Conservation (phyloP, 2,888 invertebrate genomes). For the Cosmia pyralina region DNA sequence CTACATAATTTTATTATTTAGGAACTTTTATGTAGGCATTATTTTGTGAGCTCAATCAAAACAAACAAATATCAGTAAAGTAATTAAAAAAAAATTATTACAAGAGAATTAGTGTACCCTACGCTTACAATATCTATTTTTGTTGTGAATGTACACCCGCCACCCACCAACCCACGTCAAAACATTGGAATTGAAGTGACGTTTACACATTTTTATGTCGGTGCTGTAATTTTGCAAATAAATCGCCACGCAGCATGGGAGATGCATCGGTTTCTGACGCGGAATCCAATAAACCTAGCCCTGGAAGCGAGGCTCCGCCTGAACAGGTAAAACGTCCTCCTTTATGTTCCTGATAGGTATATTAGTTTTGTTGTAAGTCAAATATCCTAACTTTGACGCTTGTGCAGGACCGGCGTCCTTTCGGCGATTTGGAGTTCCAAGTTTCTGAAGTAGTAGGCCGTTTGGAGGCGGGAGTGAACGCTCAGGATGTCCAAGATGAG, state of each 20-base stretch:
- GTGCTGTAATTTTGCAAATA: slow-evolving; percentile 80
- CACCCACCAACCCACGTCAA: slow-evolving; percentile 74
- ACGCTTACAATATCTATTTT: slow-evolving; percentile 18
- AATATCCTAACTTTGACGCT: slow-evolving; percentile 65
- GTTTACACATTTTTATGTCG: slow-evolving; percentile 88
- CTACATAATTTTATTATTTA: neutral
- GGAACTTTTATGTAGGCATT: neutral
- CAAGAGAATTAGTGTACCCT: slow-evolving; percentile 2
- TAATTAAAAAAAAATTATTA: neutral
- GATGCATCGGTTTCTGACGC: slow-evolving; percentile 83
- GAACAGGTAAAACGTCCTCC: slow-evolving; percentile 76
- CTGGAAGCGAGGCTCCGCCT: slow-evolving; percentile 72
- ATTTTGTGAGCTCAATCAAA: neutral
- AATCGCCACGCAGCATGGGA: slow-evolving; percentile 88
- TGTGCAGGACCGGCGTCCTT: slow-evolving; percentile 91
- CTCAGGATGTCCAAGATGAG: slow-evolving; percentile 82
- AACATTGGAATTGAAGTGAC: slow-evolving; percentile 86
- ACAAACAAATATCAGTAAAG: neutral
- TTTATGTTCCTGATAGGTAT: slow-evolving; percentile 25
- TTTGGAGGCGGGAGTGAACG: slow-evolving; percentile 92
- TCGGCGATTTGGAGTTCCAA: slow-evolving; percentile 92
- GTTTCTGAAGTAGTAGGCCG: slow-evolving; percentile 93
- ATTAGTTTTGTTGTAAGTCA: slow-evolving; percentile 42
- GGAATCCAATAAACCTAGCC: slow-evolving; percentile 80
- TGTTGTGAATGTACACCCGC: slow-evolving; percentile 51